Conservation (phyloP, 2,888 invertebrate species). For the Synergus umbraculus region DNA sequence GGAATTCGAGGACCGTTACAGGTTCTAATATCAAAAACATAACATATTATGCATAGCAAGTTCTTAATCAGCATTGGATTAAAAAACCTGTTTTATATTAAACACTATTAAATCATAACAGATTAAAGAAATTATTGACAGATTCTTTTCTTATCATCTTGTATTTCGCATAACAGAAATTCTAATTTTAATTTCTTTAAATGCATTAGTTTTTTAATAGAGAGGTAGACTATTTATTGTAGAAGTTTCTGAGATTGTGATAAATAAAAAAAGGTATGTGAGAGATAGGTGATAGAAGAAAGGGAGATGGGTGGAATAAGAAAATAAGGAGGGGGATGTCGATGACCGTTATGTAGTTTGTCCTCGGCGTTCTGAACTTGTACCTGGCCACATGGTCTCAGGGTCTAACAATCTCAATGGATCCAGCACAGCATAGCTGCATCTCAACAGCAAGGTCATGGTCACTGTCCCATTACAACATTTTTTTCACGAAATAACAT, state of each 20-base stretch:
- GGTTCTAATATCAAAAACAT: background rate
- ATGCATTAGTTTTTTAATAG: background rate
- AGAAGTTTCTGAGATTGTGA: background rate
- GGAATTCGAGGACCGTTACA: conserved; percentile 8
- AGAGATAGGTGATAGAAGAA: conserved; percentile 29
- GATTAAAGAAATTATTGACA: background rate
- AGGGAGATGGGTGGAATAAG: conserved; percentile 44
- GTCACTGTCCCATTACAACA: conserved; percentile 49
- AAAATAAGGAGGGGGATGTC: conserved; percentile 60
- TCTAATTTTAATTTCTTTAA: background rate
- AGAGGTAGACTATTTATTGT: background rate
- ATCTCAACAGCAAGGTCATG: conserved; percentile 66
- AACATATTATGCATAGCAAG: background rate
- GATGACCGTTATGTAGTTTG: conserved; percentile 70
- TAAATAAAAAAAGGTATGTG: conserved; percentile 27
- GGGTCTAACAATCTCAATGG: conserved; percentile 64
- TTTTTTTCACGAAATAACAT: background rate
- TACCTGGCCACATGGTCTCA: conserved; percentile 57
- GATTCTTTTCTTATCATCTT: background rate
- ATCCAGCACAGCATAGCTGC: conserved; percentile 57
- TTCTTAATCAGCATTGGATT: background rate
- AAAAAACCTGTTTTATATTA: background rate
- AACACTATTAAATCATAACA: background rate
- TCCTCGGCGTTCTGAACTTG: conserved; percentile 60
- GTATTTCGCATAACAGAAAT: background rate